A percentile compares a stretch with the other conserved stretches of the same genome.
Conservation (phyloP, 2,888 invertebrate genomes). For the Morpho deidamia region DNA sequence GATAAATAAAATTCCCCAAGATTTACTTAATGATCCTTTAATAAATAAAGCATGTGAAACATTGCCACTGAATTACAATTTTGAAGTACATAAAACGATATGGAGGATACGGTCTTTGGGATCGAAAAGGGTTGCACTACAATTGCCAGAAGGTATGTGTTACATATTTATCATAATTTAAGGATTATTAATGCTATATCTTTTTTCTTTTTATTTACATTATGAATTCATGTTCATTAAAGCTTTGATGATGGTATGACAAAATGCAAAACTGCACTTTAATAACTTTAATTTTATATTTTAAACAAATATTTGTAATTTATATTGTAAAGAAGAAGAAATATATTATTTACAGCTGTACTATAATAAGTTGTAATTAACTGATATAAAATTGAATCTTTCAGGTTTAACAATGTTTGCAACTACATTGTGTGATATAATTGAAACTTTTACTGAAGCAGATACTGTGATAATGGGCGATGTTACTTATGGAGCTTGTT, state of each 20-base stretch:
- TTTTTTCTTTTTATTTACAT: neutral
- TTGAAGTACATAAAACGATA: slow-evolving; percentile 98
- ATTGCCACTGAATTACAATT: slow-evolving; percentile 96
- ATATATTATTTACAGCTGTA: too few relatives aligned
- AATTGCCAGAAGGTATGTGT: slow-evolving; percentile 94
- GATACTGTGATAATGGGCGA: slow-evolving; percentile 99
- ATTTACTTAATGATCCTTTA: slow-evolving; percentile 85
- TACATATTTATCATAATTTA: neutral
- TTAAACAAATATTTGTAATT: neutral
- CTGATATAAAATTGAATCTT: slow-evolving; percentile 29
- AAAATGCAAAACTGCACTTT: too few relatives aligned
- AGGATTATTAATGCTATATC: neutral
- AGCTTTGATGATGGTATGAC: too few relatives aligned
- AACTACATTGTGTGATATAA: slow-evolving; percentile 94
- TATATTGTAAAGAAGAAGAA: neutral
- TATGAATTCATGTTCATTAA: too few relatives aligned
- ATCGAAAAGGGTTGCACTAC: slow-evolving; percentile 93
- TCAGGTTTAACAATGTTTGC: slow-evolving; percentile 91
- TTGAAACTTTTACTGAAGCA: slow-evolving; percentile 91
- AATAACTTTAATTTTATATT: too few relatives aligned
- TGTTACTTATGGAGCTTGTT: slow-evolving; percentile 99
- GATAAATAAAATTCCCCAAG: slow-evolving; percentile 89
- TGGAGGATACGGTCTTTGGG: slow-evolving; percentile 94
- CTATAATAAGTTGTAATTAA: too few relatives aligned
- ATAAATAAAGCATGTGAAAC: slow-evolving; percentile 84